A percentile compares a stretch with the other conserved stretches of the same genome.
Conservation (phyloP, 2,113 vertebrate species). For the Chamaetylas fuelleborni region DNA sequence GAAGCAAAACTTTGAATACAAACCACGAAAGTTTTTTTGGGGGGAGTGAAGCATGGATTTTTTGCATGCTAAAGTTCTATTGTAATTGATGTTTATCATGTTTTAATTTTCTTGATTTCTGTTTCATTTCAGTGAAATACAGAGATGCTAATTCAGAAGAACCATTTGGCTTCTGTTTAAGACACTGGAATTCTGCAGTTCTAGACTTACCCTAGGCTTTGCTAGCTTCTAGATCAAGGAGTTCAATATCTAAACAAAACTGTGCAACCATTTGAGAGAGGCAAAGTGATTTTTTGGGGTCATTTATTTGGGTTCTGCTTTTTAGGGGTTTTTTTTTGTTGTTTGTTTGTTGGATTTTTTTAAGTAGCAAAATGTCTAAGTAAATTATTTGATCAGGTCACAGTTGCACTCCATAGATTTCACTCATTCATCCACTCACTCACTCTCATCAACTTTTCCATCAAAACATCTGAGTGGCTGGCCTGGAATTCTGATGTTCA, state of each 20-base stretch:
- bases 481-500: not conserved
- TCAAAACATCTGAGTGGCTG: not conserved
- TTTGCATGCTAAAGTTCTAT: not conserved
- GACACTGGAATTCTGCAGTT: not conserved
- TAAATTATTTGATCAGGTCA: not conserved
- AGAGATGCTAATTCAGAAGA: not conserved
- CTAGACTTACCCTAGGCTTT: not conserved
- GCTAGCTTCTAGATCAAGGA: not conserved
- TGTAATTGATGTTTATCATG: not conserved
- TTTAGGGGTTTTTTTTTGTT: not conserved
- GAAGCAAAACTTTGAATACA: not conserved
- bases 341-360: not conserved
- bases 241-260: not conserved
- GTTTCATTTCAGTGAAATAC: conserved; percentile 17
- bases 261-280: not conserved
- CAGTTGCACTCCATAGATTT: not conserved
- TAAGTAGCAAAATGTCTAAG: not conserved
- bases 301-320: not conserved
- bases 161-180: not conserved
- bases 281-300: not conserved
- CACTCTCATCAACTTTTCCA: not conserved
- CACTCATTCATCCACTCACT: not conserved
- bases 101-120: not conserved
- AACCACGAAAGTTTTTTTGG: not conserved
- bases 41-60: not conserved